Conservation (phyloP, 2,888 invertebrate species). For the Lamellibrachia satsuma region DNA sequence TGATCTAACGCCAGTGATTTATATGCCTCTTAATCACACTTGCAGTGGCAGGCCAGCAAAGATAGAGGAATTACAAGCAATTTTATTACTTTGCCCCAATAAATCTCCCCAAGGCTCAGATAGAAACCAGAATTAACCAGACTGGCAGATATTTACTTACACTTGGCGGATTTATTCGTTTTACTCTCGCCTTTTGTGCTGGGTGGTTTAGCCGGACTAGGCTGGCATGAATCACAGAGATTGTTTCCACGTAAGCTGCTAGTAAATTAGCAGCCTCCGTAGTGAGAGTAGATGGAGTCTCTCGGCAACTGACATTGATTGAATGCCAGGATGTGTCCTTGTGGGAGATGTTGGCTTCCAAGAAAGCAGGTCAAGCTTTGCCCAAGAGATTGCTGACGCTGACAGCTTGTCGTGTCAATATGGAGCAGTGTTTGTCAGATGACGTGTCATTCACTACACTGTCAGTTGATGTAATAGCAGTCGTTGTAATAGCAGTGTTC, state of each 20-base stretch:
- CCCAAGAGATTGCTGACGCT: not conserved
- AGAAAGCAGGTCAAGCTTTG: not conserved
- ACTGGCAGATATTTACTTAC: conserved; percentile 17
- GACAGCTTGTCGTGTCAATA: conserved; percentile 4
- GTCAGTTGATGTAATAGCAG: not conserved
- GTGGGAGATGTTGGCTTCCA: not conserved
- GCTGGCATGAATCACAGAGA: not conserved
- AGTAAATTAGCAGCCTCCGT: conserved; percentile 13
- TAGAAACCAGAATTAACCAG: conserved; percentile 13
- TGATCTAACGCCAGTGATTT: not conserved
- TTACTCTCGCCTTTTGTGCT: not conserved
- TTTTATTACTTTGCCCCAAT: conserved; percentile 17
- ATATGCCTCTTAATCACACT: not conserved
- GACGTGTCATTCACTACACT: not conserved
- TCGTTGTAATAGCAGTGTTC: not conserved
- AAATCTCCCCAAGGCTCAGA: not conserved
- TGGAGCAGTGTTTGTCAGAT: not conserved
- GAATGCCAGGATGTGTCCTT: not conserved
- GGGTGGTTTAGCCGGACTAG: conserved; percentile 1
- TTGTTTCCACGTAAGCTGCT: conserved; percentile 4
- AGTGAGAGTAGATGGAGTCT: not conserved
- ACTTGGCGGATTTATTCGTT: not conserved
- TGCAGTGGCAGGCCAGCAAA: conserved; percentile 6
- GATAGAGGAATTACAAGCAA: conserved; percentile 17
- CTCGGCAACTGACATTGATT: not conserved